Percentiles rank a stretch among this genome's conserved stretches.
These are phyloP conservation scores for Tinea semifulvella DNA, from an alignment of 2,888 invertebrate species.

Conservation along the genomic window DNA sequence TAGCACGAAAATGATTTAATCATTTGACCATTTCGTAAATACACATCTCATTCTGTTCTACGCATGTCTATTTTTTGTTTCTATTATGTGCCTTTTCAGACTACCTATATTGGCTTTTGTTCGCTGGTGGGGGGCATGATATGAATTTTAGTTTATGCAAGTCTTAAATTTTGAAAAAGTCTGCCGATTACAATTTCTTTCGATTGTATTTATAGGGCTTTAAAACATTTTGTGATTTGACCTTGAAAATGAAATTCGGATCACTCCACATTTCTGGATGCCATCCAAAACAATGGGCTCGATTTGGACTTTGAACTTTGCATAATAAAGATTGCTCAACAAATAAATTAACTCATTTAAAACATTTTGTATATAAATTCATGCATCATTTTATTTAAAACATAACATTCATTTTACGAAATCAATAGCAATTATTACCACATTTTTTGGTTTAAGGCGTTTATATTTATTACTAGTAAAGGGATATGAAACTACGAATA, in stretches of 20 bases:
- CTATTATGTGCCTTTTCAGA: no score
- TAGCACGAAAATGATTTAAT: slow-evolving; percentile 28
- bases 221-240: slow-evolving; percentile 20
- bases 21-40: neutral
- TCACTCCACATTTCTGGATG: slow-evolving; percentile 20
- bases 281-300: slow-evolving; percentile 17
- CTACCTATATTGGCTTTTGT: neutral
- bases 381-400: no score
- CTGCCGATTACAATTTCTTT: no score
- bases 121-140: neutral
- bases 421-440: no score
- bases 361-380: no score
- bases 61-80: neutral
- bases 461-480: slow-evolving; percentile 58
- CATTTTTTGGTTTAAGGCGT: no score
- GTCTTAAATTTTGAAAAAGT: no score
- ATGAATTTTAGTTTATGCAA: no score
- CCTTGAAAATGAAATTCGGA: slow-evolving; percentile 25
- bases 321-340: no score
- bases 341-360: no score
- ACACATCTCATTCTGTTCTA: slow-evolving; percentile 3
- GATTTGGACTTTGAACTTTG: neutral
- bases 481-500: slow-evolving; percentile 51
- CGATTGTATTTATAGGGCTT: no score
- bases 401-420: no score